These are phyloP conservation scores for Phyllostomus hastatus DNA, from an alignment of 2,113 vertebrate species.

Conservation along the genomic window DNA sequence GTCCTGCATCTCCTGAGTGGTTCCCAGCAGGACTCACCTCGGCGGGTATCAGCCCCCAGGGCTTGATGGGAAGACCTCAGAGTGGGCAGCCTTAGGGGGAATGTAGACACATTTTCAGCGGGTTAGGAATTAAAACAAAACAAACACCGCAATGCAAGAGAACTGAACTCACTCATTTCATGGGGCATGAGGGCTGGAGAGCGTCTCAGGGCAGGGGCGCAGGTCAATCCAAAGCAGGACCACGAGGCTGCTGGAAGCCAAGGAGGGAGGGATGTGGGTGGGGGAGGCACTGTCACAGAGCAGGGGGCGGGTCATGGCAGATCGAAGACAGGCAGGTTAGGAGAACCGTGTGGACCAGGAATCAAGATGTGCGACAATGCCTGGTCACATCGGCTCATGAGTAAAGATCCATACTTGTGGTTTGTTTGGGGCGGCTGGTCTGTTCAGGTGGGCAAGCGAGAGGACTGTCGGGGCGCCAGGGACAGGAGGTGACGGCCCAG, in stretches of 20 bases:
- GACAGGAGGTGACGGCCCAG: not conserved
- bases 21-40: too few species aligned
- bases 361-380: not conserved
- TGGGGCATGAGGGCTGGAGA: not conserved
- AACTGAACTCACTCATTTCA: not conserved
- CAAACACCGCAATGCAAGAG: not conserved
- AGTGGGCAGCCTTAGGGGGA: not conserved
- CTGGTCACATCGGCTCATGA: fast-evolving
- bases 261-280: not conserved
- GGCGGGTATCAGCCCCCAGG: fast-evolving
- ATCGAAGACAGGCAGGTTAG: not conserved
- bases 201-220: not conserved
- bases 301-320: not conserved
- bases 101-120: not conserved
- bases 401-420: not conserved
- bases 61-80: not conserved
- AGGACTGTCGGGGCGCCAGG: fast-evolving
- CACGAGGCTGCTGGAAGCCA: not conserved
- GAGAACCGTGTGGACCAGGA: not conserved
- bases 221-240: not conserved
- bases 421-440: not conserved
- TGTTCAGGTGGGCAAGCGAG: not conserved
- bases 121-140: not conserved
- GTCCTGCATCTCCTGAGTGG: not conserved
- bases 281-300: not conserved